Base-by-base conservation (phyloP, 2,797 vertebrate genomes). In the Knipowitschia caucasica region DNA sequence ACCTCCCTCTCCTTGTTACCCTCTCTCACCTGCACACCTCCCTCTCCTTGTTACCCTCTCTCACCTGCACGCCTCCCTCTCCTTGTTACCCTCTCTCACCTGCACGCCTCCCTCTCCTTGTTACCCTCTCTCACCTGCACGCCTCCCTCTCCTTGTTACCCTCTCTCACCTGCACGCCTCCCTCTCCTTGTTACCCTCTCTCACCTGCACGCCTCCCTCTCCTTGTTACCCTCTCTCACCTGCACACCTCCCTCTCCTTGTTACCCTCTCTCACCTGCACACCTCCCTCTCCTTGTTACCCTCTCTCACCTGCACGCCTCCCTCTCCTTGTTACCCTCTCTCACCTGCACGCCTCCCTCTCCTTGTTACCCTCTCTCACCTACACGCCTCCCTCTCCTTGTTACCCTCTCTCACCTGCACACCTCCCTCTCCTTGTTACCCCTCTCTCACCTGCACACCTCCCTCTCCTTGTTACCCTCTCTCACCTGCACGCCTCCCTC, bases 371-470 rank as follows among this genome's bases (percentile, higher is more conserved):
- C n/a, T 18, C 18, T 49, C 11, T 49, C 33, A 49, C 30, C 53
- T 46, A 36, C 23, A 3, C 39, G 15, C 31, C 59, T 34, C 58
- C n/a, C n/a, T n/a, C n/a, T n/a, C n/a, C n/a, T n/a, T n/a, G n/a
- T n/a, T n/a, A n/a, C n/a, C n/a, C n/a, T 56, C 66, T 64, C 59
- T 54, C n/a, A n/a, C 39, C 20, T 36, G 42, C 43, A 20, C 36
- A 2, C 36, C 35, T 58, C 40, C 27, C 43, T 2, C 31, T 43
- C 21, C 5, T 42, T 44, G 39, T 52, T 30, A 18, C 7, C n/a
- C n/a, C n/a, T 18, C 18, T 49, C 11, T 49, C 33, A 49, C 30
- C 53, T 46, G 40, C 23, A 3, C 39, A n/a, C 31, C 59, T 34
- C 58, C n/a, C n/a, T n/a, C n/a, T n/a, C n/a, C n/a, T n/a, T n/a